Percentiles rank a stretch among this genome's conserved stretches.
phyloP scores from a whole-genome alignment of 2,888 invertebrate genomes.

The Conchocele bisecta region DNA sequence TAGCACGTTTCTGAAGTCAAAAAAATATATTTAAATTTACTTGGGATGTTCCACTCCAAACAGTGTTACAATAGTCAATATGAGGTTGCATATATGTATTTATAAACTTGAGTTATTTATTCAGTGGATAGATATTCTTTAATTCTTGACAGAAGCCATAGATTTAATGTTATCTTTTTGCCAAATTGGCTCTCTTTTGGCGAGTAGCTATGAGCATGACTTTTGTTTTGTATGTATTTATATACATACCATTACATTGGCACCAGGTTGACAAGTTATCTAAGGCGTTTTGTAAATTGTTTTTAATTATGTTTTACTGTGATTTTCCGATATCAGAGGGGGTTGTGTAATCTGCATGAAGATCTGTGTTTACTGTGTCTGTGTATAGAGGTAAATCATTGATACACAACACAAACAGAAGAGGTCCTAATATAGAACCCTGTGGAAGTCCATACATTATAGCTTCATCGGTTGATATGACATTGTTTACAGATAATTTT shows the following conservation, averaged over 20 bases:
- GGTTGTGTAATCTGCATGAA: conserved; percentile 7
- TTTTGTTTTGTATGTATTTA: conserved; percentile 1
- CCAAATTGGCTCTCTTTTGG: neutral
- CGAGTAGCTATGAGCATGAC: neutral
- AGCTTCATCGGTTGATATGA: neutral
- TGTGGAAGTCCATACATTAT: neutral
- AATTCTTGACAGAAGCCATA: neutral
- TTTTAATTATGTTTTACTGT: neutral
- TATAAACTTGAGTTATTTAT: neutral
- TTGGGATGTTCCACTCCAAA: neutral
- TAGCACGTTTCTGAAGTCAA: neutral
- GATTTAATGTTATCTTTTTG: neutral
- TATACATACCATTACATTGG: neutral
- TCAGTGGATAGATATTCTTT: neutral
- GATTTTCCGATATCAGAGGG: neutral
- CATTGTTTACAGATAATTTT: neutral
- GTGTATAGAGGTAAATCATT: neutral
- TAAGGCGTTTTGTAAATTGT: neutral
- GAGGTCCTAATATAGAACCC: neutral
- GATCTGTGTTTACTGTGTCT: neutral
- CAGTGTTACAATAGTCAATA: neutral
- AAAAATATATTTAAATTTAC: neutral
- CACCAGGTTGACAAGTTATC: neutral
- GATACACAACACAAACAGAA: neutral
- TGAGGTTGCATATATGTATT: neutral